Evolutionary conservation across 1,140 invertebrate genomes (phyloP).

Genomic region (Harlomillsia oculata): DNA sequence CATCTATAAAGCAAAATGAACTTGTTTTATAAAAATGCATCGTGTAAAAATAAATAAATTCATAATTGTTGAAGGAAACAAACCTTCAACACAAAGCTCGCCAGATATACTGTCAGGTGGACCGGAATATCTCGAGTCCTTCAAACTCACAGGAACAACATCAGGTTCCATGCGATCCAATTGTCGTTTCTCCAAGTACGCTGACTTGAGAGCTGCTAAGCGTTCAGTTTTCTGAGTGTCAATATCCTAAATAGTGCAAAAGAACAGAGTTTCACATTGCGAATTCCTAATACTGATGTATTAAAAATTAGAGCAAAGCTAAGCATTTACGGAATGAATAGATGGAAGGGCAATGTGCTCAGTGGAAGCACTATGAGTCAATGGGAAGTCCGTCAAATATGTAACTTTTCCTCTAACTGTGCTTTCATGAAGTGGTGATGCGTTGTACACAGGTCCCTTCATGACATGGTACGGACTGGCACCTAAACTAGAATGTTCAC

Average conservation of each 20-base stretch:
- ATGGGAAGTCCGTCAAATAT: constrained; percentile 33
- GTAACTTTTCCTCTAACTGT: constrained; percentile 33
- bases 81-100: constrained; percentile 20
- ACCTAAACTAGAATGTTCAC: constrained; percentile 5
- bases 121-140: constrained; percentile 13
- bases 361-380: constrained; percentile 26
- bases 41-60: background rate
- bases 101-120: constrained; percentile 18
- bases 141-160: background rate
- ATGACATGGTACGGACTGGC: background rate
- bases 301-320: too few species aligned
- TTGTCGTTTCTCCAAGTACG: constrained; percentile 29
- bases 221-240: constrained; percentile 33
- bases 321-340: too few species aligned
- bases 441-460: background rate
- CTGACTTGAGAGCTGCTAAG: constrained; percentile 33
- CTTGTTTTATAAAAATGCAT: too few species aligned
- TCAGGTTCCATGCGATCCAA: background rate
- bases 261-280: background rate
- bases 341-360: too few species aligned
- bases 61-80: background rate
- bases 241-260: constrained; percentile 16
- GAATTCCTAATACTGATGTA: too few species aligned
- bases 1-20: constrained; percentile 6
- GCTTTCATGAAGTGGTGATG: constrained; percentile 25